Percentiles rank a stretch among this genome's conserved stretches.
Conservation (phyloP, 30 jellyfish, hydroid and myxozoan genomes). For the Chrysaora quinquecirrha region DNA sequence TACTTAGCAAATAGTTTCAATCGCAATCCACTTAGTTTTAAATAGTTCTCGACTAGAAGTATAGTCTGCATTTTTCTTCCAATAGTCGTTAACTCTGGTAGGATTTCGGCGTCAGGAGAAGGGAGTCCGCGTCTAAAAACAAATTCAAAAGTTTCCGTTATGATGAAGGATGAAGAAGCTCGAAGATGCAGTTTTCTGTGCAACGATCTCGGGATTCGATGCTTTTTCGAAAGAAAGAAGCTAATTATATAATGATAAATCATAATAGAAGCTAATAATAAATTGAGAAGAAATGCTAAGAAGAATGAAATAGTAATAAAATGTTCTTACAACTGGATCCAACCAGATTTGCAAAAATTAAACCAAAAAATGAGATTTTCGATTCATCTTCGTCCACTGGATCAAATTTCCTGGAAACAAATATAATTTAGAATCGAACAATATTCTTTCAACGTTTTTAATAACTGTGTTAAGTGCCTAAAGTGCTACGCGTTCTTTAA, state of each 20-base stretch:
- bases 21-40: not conserved
- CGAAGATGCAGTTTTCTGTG: not conserved
- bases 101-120: conserved; percentile 34
- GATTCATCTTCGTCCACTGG: too few species aligned
- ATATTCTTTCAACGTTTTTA: too few species aligned
- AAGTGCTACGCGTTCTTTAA: too few species aligned
- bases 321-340: too few species aligned
- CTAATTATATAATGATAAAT: too few species aligned
- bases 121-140: conserved; percentile 47
- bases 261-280: not conserved
- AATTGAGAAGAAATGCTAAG: not conserved
- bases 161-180: not conserved
- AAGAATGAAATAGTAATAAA: not conserved
- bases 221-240: not conserved
- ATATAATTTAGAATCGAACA: too few species aligned
- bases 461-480: too few species aligned
- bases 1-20: not conserved
- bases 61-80: not conserved
- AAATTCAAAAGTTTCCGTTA: not conserved
- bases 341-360: too few species aligned
- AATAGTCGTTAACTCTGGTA: conserved; percentile 22
- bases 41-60: not conserved
- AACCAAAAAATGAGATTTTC: too few species aligned
- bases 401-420: too few species aligned
- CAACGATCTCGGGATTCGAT: not conserved